A percentile compares a stretch with the other conserved stretches of the same genome.
Conservation (phyloP, 2,113 vertebrate genomes). For the Collichthys lucidus region DNA sequence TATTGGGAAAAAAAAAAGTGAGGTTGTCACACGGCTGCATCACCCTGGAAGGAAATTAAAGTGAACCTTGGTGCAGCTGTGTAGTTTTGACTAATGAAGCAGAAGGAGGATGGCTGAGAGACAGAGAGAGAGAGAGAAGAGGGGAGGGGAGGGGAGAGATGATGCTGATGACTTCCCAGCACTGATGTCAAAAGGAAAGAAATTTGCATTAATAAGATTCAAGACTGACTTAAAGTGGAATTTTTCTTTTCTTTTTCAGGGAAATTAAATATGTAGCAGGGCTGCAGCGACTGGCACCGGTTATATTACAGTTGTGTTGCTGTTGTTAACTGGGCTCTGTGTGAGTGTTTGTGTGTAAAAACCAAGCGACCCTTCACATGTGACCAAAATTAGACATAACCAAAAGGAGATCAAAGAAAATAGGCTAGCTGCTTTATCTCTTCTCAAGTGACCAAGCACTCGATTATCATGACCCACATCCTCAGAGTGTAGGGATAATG, state of each 20-base stretch:
- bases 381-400: slow-evolving; percentile 35
- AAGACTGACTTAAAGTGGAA: too few species aligned
- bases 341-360: neutral
- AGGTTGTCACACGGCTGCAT: neutral
- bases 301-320: too few species aligned
- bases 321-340: neutral
- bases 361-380: neutral
- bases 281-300: neutral
- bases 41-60: slow-evolving; percentile 23
- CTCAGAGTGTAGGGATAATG: slow-evolving; percentile 3
- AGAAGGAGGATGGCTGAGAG: neutral
- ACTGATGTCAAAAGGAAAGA: slow-evolving; percentile 31
- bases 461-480: slow-evolving; percentile 44
- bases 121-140: neutral
- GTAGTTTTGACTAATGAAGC: slow-evolving; percentile 31
- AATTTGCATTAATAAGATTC: neutral
- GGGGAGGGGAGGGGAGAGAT: neutral
- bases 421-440: slow-evolving; percentile 42
- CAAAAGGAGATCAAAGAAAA: slow-evolving; percentile 58
- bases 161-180: slow-evolving; percentile 1
- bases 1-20: neutral
- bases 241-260: neutral
- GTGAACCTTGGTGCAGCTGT: slow-evolving; percentile 11
- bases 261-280: neutral
- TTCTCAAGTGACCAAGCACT: slow-evolving; percentile 27